These are phyloP conservation scores for Coelinius sp. DNA, from an alignment of 2,888 invertebrate species.

Conservation along the genomic window DNA sequence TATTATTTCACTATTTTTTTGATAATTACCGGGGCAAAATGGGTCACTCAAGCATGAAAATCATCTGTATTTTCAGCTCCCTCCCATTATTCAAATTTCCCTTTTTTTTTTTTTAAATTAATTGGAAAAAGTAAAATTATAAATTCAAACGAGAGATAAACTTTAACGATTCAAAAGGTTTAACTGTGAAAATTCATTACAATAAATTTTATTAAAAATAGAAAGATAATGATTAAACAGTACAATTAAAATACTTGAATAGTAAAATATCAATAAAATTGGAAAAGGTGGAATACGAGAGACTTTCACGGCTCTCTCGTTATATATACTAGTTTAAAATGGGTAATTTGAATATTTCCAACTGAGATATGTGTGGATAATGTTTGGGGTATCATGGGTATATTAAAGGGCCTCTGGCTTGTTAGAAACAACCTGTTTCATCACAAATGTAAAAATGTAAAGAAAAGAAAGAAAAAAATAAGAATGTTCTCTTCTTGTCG, in stretches of 20 bases:
- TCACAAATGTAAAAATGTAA: background rate
- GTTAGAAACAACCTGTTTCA: background rate
- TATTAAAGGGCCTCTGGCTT: background rate
- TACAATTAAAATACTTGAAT: background rate
- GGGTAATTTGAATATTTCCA: conserved; percentile 14
- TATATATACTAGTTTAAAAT: background rate
- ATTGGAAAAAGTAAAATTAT: background rate
- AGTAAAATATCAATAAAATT: conserved; percentile 9
- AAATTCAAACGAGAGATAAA: background rate
- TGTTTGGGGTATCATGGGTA: background rate
- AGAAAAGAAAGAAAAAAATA: background rate
- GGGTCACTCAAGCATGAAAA: too few relatives aligned
- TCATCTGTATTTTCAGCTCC: too few relatives aligned
- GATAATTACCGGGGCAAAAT: background rate
- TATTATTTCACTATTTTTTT: background rate
- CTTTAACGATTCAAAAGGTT: too few relatives aligned
- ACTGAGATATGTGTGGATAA: background rate
- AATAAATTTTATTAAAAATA: background rate
- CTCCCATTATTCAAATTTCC: background rate
- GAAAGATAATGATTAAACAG: background rate
- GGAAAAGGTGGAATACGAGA: background rate
- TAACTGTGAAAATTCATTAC: background rate
- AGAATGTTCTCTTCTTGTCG: conserved; percentile 17
- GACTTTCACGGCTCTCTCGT: conserved; percentile 9
- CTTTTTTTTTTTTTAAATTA: too few relatives aligned